These are phyloP conservation scores for Cydia pomonella DNA, from an alignment of 1,140 invertebrate genomes.

Conservation along the genomic window DNA sequence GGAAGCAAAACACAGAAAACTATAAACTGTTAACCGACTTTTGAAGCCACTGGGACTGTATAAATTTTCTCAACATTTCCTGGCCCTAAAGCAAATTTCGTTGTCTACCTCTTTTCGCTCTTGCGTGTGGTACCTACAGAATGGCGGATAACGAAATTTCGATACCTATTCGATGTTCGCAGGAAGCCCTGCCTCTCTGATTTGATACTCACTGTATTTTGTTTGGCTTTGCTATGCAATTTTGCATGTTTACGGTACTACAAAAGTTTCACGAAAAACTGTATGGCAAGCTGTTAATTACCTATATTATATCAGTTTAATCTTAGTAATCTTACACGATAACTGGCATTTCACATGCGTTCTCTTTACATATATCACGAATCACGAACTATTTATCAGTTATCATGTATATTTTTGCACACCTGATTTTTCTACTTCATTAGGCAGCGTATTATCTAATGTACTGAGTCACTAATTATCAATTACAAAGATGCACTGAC, in stretches of 20 bases:
- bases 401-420: conserved; percentile 8
- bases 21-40: too few relatives aligned
- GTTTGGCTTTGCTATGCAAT: too few relatives aligned
- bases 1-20: too few relatives aligned
- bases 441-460: conserved; percentile 5
- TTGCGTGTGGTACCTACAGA: too few relatives aligned
- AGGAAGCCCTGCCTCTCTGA: too few relatives aligned
- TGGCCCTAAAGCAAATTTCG: too few relatives aligned
- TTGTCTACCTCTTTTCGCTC: too few relatives aligned
- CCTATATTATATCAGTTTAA: conserved; percentile 4
- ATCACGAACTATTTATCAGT: not conserved
- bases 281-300: not conserved
- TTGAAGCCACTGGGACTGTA: too few relatives aligned
- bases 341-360: conserved; percentile 11
- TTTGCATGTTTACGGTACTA: not conserved
- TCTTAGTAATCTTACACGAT: conserved; percentile 16
- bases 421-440: conserved; percentile 11
- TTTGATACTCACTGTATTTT: too few relatives aligned
- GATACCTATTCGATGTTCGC: too few relatives aligned
- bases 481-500: not conserved
- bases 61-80: too few relatives aligned
- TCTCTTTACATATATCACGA: conserved; percentile 6
- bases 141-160: too few relatives aligned
- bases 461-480: not conserved
- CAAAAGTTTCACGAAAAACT: not conserved